A percentile compares a stretch with the other conserved stretches of the same genome.
Evolutionary conservation across 2,888 invertebrate genomes (phyloP).

Genomic region (Phengaris arion): DNA sequence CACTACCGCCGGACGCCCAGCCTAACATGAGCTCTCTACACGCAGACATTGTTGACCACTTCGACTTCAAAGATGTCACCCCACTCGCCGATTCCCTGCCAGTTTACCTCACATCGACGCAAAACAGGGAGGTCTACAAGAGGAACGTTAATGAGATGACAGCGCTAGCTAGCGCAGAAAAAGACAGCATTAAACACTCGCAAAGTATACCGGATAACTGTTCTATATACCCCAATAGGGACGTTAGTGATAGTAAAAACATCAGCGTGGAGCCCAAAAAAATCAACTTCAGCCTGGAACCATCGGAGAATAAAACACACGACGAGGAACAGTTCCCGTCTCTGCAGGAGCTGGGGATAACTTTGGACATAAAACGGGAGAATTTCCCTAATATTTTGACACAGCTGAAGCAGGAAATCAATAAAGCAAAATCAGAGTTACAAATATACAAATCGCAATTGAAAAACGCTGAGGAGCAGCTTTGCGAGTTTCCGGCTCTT

Average conservation of each 20-base stretch:
- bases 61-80: constrained; percentile 53
- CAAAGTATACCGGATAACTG: constrained; percentile 68
- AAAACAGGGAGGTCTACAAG: constrained; percentile 62
- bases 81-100: constrained; percentile 69
- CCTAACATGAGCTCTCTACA: constrained; percentile 66
- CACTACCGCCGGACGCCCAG: constrained; percentile 60
- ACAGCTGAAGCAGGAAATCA: constrained; percentile 75
- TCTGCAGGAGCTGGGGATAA: constrained; percentile 74
- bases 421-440: constrained; percentile 75
- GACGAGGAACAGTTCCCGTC: constrained; percentile 72
- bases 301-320: constrained; percentile 58
- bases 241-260: constrained; percentile 61
- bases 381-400: constrained; percentile 69
- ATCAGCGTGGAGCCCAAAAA: constrained; percentile 69
- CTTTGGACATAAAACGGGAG: constrained; percentile 66
- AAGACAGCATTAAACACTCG: constrained; percentile 50
- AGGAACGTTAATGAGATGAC: constrained; percentile 72
- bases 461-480: constrained; percentile 75
- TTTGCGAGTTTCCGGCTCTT: constrained; percentile 73
- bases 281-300: constrained; percentile 68
- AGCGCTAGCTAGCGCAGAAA: constrained; percentile 57
- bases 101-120: constrained; percentile 65
- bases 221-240: constrained; percentile 73
- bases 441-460: constrained; percentile 77
- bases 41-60: constrained; percentile 58